phyloP scores from a whole-genome alignment of 2,797 vertebrate species.

The Sebastes diaconus region DNA sequence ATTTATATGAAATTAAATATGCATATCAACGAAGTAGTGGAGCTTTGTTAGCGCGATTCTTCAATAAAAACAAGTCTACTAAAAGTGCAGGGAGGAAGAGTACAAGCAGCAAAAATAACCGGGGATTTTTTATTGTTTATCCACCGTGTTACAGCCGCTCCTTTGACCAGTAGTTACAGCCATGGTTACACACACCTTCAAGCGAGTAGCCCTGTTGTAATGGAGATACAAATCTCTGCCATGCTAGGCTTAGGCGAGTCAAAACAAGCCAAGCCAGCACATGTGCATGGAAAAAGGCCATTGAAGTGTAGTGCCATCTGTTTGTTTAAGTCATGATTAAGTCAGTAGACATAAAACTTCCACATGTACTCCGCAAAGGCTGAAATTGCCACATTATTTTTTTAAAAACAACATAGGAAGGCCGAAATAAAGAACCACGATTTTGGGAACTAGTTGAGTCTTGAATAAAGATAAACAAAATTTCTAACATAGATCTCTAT shows the following conservation, averaged over 20 bases:
- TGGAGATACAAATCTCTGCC: background rate
- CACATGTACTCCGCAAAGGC: background rate
- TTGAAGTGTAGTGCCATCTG: background rate
- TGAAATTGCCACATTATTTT: background rate
- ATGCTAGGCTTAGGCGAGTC: background rate
- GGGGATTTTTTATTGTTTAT: no score
- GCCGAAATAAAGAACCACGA: background rate
- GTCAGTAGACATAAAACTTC: background rate
- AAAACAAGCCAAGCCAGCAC: background rate
- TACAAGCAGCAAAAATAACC: background rate
- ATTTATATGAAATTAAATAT: no score
- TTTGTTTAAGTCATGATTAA: background rate
- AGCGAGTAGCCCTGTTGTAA: background rate
- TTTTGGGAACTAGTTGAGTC: background rate
- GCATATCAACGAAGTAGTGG: fast-evolving
- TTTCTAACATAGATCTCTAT: background rate
- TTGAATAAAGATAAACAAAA: background rate
- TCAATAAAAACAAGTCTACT: no score
- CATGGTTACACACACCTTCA: background rate
- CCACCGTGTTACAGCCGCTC: no score
- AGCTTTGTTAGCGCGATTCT: no score
- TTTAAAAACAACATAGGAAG: fast-evolving
- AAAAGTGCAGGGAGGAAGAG: no score
- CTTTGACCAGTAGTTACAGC: no score
- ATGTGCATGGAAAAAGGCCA: background rate